Evolutionary conservation across 2,888 invertebrate species (phyloP), one percentile per base, ranked within the genome.

Genomic region (Himalopsyche tibetana): DNA sequence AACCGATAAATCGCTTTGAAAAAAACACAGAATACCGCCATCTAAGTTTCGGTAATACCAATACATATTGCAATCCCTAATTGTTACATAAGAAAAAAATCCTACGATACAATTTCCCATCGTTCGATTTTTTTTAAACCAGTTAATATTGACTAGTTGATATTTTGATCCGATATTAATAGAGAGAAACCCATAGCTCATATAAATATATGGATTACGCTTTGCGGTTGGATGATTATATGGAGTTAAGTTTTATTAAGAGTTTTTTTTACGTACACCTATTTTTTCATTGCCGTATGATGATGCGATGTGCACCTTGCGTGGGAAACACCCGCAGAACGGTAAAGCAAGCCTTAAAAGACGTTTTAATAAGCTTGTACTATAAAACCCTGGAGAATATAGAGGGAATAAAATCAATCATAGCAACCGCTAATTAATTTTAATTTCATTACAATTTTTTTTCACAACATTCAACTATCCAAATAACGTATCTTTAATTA

Each of bases 111-210:
- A 15, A 51, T 51, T 63, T 63, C 63, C 63, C 63, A 63, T 63
- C 63, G 63, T 19, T 63, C 28, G 63, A 63, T 56, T 83, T 80
- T 81, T 42, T 86, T n/a, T 36, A 83, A 63, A 42, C 82, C 19
- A 45, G 45, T 45, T 42, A 82, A 19, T 45, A 19, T 85, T 15
- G 36, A 55, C 74, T 79, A 55, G 84, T 82, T 84, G 86, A 86
- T 85, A 82, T 84, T 83, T 86, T 84, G 86, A 86, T 86, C 81
- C 82, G 82, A 74, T 86, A 86, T 86, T 86, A 86, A 86, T 84
- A 84, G 63, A 63, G n/a, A 63, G 86, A 86, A 86, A 86, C 79
- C 86, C 83, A 86, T 86, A 86, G 86, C 83, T 86, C 86, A 86
- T 86, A 86, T 86, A 83, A 86, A 86, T 74, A 86, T 83, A 86